Evolutionary conservation across 2,113 vertebrate genomes (phyloP).

Genomic region (Sarotherodon lohbergeri): DNA sequence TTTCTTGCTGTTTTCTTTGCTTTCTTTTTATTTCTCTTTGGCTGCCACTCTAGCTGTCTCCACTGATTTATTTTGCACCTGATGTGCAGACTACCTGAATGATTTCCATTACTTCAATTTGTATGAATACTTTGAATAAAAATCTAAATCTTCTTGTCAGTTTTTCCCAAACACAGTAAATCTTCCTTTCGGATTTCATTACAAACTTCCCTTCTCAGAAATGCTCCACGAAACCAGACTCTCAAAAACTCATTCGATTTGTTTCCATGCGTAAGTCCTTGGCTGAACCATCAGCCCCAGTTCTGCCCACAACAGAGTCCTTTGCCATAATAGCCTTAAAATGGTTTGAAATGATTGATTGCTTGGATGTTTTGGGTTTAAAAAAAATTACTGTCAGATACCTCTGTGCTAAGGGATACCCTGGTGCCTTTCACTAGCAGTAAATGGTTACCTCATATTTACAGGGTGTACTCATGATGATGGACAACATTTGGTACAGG

Average conservation of each 20-base stretch:
- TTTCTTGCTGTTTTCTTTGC: neutral
- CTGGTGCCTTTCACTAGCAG: neutral
- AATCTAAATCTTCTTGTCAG: neutral
- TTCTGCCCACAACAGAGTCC: neutral
- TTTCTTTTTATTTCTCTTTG: neutral
- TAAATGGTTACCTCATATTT: neutral
- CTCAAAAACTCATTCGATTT: neutral
- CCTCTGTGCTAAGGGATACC: neutral
- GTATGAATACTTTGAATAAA: neutral
- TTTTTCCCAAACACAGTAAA: slow-evolving; percentile 4
- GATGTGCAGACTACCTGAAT: neutral
- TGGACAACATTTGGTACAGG: neutral
- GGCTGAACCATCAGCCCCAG: neutral
- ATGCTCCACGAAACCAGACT: slow-evolving; percentile 14
- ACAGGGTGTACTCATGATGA: neutral
- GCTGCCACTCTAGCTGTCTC: neutral
- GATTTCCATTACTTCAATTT: neutral
- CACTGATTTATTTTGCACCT: slow-evolving; percentile 12
- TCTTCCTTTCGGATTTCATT: slow-evolving; percentile 4
- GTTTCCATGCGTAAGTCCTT: slow-evolving; percentile 17
- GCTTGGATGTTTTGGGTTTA: neutral
- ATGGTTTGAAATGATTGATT: neutral
- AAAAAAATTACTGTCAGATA: neutral
- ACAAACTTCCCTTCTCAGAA: neutral
- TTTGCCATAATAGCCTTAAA: neutral